phyloP scores from a whole-genome alignment of 1,140 invertebrate species.

The Mycetomoellerius zeteki region DNA sequence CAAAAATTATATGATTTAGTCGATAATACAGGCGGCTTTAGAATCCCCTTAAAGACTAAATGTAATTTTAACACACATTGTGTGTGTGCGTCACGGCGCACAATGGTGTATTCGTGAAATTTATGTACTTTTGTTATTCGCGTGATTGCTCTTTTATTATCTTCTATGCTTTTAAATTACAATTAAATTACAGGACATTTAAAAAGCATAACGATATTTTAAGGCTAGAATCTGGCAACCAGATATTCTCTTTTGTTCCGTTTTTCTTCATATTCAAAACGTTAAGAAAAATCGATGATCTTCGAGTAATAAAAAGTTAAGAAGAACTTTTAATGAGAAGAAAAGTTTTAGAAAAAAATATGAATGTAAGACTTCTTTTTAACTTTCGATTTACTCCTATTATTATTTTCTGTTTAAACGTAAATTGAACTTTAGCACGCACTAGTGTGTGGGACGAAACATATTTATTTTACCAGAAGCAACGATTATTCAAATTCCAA shows the following conservation, averaged over 20 bases:
- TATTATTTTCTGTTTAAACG: neutral
- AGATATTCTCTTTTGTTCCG: neutral
- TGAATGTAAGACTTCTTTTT: neutral
- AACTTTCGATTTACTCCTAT: neutral
- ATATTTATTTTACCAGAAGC: neutral
- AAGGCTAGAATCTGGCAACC: neutral
- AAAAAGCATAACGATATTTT: neutral
- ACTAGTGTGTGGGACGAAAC: neutral
- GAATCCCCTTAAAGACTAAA: neutral
- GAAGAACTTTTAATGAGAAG: neutral
- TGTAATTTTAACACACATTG: slow-evolving; percentile 1
- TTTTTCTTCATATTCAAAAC: neutral
- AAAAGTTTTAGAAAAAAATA: neutral
- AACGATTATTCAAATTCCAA: neutral
- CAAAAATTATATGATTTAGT: too few relatives aligned
- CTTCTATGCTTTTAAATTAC: slow-evolving; percentile 4
- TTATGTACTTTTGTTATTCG: neutral
- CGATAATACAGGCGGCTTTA: too few relatives aligned
- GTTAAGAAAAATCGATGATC: neutral
- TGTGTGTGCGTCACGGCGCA: too few relatives aligned
- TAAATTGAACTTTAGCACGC: neutral
- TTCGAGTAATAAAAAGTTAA: neutral
- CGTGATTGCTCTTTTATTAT: neutral
- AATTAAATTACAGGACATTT: neutral
- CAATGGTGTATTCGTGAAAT: neutral